Evolutionary conservation across 2,888 invertebrate genomes (phyloP).

Genomic region (Argyresthia albistria): DNA sequence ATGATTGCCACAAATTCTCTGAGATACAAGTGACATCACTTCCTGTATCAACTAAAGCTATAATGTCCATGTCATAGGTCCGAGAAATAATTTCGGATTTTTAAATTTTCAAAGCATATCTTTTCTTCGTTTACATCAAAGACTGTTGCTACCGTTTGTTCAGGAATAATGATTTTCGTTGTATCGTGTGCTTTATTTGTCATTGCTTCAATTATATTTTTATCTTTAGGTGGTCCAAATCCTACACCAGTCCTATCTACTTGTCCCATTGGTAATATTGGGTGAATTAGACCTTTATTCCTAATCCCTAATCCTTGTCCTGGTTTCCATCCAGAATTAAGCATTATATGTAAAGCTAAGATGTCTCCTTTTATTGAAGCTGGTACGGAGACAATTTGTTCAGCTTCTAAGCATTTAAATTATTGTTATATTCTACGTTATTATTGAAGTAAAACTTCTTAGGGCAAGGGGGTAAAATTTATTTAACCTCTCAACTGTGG

Average conservation of each 20-base stretch:
- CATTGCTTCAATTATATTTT: no score
- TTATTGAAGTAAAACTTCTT: no score
- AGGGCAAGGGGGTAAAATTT: no score
- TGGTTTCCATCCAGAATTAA: neutral
- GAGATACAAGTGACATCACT: neutral
- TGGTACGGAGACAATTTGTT: neutral
- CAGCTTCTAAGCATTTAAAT: neutral
- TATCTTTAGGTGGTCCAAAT: no score
- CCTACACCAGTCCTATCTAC: neutral
- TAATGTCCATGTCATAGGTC: neutral
- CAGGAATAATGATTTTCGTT: no score
- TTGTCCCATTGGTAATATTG: neutral
- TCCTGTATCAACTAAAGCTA: constrained; percentile 1
- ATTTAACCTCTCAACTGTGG: no score
- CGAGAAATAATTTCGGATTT: neutral
- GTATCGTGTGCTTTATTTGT: neutral
- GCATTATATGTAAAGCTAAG: neutral
- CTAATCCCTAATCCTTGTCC: neutral
- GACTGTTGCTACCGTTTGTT: neutral
- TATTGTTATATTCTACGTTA: neutral
- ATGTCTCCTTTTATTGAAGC: neutral
- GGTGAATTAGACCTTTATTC: neutral
- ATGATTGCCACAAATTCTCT: neutral
- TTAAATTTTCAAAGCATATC: neutral
- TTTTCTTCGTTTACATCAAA: neutral